Evolutionary conservation across 2,888 invertebrate genomes (phyloP), one percentile per base, ranked within the genome.

Genomic region (Aricia artaxerxes): DNA sequence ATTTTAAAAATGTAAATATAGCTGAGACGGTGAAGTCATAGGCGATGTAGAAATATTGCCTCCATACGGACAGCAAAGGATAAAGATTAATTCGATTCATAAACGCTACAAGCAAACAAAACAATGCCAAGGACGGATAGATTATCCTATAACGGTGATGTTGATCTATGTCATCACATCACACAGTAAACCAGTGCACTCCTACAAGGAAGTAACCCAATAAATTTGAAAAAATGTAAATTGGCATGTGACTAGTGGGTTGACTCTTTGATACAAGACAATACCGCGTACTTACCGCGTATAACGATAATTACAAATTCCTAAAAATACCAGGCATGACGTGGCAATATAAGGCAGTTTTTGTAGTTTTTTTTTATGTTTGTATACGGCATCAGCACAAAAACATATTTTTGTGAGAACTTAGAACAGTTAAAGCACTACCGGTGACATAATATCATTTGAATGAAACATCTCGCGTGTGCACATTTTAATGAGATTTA

Each of bases 11-110:
- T 69, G 60, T 80, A 78, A 82, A 81, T 78, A 79, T 72, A 80
- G 84, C 83, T 84, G 84, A 84, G 83, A 83, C 85, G 90, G 91
- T 93, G 93, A 93, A 91, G 92, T 93, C 93, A 92, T 91, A 90
- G 86, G 57, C 57, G 11, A 73, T 60, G 35, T 35, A 69, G 69
- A 69, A 69, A 69, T 69, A 38, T 35, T 69, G 69, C 69, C 13
- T 69, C 69, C 35, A 38, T 4, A 13, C 69, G 69, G 69, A 69
- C 5, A 38, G 35, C 69, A 13, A 4, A 69, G 82, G 84, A 83
- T 83, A 85, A 84, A 86, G 84, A 88, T 87, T 87, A 69, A 69
- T 69, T 35, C 69, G 16, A 13, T 13, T 38, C 69, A 69, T 69
- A 69, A 69, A 69, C 69, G 76, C 73, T 61, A 78, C 49, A 76